A percentile compares a stretch with the other conserved stretches of the same genome.
Conservation (phyloP, 92 coral and sea anemone genomes). For the Pocillopora grandis region DNA sequence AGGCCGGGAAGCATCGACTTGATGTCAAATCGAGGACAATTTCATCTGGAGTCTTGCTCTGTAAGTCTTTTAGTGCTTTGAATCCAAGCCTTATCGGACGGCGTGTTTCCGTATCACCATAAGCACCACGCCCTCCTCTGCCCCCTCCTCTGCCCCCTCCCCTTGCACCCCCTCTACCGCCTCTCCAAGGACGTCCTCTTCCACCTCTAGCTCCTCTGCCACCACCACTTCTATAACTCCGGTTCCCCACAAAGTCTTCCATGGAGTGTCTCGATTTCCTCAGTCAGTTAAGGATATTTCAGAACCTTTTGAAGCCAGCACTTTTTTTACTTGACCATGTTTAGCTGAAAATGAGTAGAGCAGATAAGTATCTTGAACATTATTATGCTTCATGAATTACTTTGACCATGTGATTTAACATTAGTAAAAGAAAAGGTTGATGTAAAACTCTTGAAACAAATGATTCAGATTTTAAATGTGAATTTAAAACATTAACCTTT, state of each 20-base stretch:
- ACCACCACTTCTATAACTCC: slow-evolving; percentile 1
- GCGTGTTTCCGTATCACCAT: neutral
- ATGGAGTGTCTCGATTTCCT: neutral
- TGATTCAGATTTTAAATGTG: too few species aligned
- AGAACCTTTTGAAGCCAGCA: too few species aligned
- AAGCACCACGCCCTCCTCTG: slow-evolving; percentile 30
- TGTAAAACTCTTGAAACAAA: too few species aligned
- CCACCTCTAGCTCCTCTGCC: slow-evolving; percentile 4
- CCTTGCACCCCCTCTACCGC: slow-evolving; percentile 19
- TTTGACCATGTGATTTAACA: too few species aligned
- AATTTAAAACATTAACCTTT: too few species aligned
- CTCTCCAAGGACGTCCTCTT: slow-evolving; percentile 3
- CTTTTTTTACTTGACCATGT: too few species aligned
- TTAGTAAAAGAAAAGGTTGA: too few species aligned
- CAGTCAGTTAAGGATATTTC: too few species aligned
- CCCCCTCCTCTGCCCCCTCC: slow-evolving; percentile 40
- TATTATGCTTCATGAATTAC: too few species aligned
- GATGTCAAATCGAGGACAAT: slow-evolving; percentile 79
- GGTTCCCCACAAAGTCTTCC: neutral
- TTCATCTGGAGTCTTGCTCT: slow-evolving; percentile 70
- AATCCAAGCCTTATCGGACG: slow-evolving; percentile 67
- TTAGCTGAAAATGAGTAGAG: too few species aligned
- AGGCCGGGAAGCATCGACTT: slow-evolving; percentile 69
- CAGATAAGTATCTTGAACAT: too few species aligned
- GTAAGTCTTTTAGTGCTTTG: slow-evolving; percentile 57